Percentiles rank a stretch among this genome's conserved stretches.
These are phyloP conservation scores for Taurulus bubalis DNA, from an alignment of 2,113 vertebrate species.

Conservation along the genomic window DNA sequence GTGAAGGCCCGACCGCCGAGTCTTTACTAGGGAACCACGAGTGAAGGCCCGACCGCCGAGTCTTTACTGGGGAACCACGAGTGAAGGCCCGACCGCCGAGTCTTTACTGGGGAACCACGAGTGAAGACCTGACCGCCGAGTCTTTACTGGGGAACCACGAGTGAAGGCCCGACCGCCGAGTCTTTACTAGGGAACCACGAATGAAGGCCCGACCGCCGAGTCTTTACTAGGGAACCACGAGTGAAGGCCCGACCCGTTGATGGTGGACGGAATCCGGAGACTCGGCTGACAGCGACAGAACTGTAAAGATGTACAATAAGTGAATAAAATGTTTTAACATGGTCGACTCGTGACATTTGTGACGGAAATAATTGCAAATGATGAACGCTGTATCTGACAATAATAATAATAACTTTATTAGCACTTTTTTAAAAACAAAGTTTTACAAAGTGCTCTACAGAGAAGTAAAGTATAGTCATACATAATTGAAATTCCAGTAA, in stretches of 20 bases:
- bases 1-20: slow-evolving; percentile 94
- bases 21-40: slow-evolving; percentile 86
- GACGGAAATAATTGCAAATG: too few species aligned
- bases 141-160: slow-evolving; percentile 86
- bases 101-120: slow-evolving; percentile 86
- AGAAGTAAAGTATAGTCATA: too few species aligned
- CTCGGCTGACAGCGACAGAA: not conserved
- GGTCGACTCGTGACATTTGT: not conserved
- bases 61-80: slow-evolving; percentile 86
- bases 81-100: slow-evolving; percentile 94
- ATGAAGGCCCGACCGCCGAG: slow-evolving; percentile 95
- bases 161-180: slow-evolving; percentile 94
- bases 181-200: slow-evolving; percentile 86
- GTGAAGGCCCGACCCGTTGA: too few species aligned
- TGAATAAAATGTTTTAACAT: slow-evolving; percentile 61
- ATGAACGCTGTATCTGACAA: too few species aligned
- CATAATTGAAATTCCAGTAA: too few species aligned
- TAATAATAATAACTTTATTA: too few species aligned
- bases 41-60: slow-evolving; percentile 94
- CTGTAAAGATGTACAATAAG: slow-evolving; percentile 54
- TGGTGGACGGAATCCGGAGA: slow-evolving; percentile 6
- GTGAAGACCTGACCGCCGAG: too few species aligned
- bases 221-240: slow-evolving; percentile 86
- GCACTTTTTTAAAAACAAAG: too few species aligned
- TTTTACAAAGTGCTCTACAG: too few species aligned